Evolutionary conservation across 2,797 vertebrate species (phyloP), one percentile per base, ranked within the genome.

Genomic region (Tympanoctomys barrerae): DNA sequence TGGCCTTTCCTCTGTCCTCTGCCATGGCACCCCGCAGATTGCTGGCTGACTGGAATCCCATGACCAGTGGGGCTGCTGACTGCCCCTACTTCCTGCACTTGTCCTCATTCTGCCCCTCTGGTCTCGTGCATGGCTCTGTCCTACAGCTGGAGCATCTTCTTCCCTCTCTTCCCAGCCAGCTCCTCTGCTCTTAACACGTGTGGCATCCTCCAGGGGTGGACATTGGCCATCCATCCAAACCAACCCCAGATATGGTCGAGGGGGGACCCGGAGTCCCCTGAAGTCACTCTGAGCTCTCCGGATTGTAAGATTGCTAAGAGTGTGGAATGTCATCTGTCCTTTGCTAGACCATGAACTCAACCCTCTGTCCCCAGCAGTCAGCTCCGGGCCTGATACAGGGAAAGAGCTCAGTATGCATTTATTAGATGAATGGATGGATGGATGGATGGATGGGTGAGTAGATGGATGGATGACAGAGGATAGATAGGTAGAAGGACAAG

Each of bases 291-390:
- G 78, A 42, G n/a, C 86, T 33, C 28, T 16, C 2, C 49, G 75
- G 68, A 42, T 7, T 18, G 0, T 39, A 39, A 31, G 0, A 0
- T 22, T 33, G 14, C 0, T 49, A 31, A 24, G 0, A 0, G 33
- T 36, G 33, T 7, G 68, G 13, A 6, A 5, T 11, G 19, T 64
- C 24, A 14, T 10, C 39, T 73, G 83, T 9, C 9, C 61, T 36
- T 33, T 16, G 18, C 36, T 52, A 26, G 9, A 36, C 24, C 64
- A 68, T 7, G 7, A 70, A 59, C 52, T 59, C 46, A 79, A 46
- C 22, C 14, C 54, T 75, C 16, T 31, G 62, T 71, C n/a, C 83
- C 91, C 7, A 36, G 62, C 52, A 12, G 36, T 75, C 87, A 77
- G 73, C 61, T 80, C 81, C 9, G 11, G 71, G 78, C 36, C 68